phyloP scores from a whole-genome alignment of 2,113 vertebrate species.

The Ammodytes dubius region DNA sequence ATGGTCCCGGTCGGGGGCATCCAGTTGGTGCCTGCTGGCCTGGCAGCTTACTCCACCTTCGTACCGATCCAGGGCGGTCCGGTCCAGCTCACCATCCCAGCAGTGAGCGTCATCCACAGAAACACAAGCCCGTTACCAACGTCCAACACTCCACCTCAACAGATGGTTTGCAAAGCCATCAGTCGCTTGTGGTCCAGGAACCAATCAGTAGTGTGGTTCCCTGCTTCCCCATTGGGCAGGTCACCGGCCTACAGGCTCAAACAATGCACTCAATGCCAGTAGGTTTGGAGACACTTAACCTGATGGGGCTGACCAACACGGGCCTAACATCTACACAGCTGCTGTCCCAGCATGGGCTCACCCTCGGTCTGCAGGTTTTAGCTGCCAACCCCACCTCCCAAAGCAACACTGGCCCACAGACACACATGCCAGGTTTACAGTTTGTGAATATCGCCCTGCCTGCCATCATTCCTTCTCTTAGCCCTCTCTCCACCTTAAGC shows the following conservation, averaged over 20 bases:
- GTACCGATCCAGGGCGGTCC: constrained; percentile 92
- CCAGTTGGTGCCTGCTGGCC: constrained; percentile 91
- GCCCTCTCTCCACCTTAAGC: constrained; percentile 81
- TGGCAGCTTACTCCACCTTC: constrained; percentile 94
- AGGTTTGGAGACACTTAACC: constrained; percentile 89
- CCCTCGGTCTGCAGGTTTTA: constrained; percentile 93
- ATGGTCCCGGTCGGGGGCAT: constrained; percentile 94
- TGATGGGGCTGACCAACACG: constrained; percentile 89
- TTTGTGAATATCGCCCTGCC: constrained; percentile 95
- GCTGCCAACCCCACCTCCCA: constrained; percentile 85
- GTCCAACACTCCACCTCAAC: constrained; percentile 41
- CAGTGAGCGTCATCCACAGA: constrained; percentile 92
- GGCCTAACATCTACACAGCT: constrained; percentile 84
- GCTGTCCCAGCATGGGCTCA: constrained; percentile 87
- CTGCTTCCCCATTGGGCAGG: constrained; percentile 92
- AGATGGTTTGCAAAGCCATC: constrained; percentile 19
- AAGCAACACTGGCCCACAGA: constrained; percentile 82
- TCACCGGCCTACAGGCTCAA: constrained; percentile 88
- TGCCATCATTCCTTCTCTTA: constrained; percentile 89
- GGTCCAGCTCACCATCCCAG: constrained; percentile 94
- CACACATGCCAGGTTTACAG: constrained; percentile 91
- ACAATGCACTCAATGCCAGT: constrained; percentile 80
- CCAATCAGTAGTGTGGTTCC: constrained; percentile 87
- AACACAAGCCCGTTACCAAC: constrained; percentile 84
- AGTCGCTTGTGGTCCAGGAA: constrained; percentile 86